Evolutionary conservation across 1,140 invertebrate genomes (phyloP), one percentile per base, ranked within the genome.

Genomic region (Lucilia sericata): DNA sequence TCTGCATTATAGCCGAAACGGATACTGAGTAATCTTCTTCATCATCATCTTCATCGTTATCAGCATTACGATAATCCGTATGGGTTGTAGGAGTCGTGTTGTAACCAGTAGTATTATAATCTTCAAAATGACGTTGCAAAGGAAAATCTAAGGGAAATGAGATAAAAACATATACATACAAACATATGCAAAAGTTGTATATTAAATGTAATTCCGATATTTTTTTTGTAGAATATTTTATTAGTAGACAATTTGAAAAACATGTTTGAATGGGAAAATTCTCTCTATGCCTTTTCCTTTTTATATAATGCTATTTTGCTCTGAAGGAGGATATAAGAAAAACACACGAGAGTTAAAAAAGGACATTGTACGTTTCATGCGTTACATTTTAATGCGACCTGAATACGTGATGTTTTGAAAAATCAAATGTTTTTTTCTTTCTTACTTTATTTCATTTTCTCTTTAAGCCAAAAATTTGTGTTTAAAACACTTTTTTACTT

Each of bases 11-110:
- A 5, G 95, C 96, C 84, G 94, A 96, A 65, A 96, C 94, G 86
- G 96, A 96, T 10, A 94, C 94, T 0, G 96, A 97, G 88, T 97
- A 97, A 86, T 97, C 95, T 85, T 96, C 96, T 84, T 95, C 94
- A 70, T 86, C 86, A 51, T 84, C 80, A 82, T 86, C 86, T 65
- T 88, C 86, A 30, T 83, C 76, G 47, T 75, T 82, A 55, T 82
- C 47, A 30, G 14, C 78, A 19, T 78, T 74, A 42, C 78, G 25
- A 17, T 84, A 34, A 70, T 78, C 76, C 42, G 76, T 51, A 80
- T 80, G 42, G 9, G 47, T 25, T 49, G 42, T 80, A 25, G 47
- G 19, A 14, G 17, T 76, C 19, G 19, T 42, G 14, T 10, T 83
- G 36, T 34, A 25, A 47, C 51, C 75, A 70, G 36, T 47, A 17